Evolutionary conservation across 1,140 invertebrate genomes (phyloP).

Genomic region (Drosophila subpulchrella): DNA sequence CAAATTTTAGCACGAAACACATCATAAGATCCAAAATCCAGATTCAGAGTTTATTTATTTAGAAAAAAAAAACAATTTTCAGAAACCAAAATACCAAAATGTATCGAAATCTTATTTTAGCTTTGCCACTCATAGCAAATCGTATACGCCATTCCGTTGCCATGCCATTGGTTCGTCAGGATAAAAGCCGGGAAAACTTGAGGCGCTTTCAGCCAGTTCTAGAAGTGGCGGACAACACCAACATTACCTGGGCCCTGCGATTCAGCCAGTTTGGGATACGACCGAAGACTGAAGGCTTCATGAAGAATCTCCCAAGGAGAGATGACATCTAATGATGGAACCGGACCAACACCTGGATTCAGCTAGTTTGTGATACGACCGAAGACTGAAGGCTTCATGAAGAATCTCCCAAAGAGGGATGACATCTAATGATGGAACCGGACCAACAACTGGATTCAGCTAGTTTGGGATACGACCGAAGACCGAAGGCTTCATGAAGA

Average conservation of each 20-base stretch:
- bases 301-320: not conserved
- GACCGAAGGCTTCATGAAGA: not conserved
- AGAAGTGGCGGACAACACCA: not conserved
- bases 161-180: not conserved
- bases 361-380: not conserved
- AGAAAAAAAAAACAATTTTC: not conserved
- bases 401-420: not conserved
- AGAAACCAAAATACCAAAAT: conserved; percentile 1
- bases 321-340: not conserved
- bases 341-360: not conserved
- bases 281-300: not conserved
- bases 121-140: not conserved
- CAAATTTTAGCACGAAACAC: not conserved
- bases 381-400: not conserved
- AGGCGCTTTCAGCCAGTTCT: not conserved
- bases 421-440: not conserved
- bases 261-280: not conserved
- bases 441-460: not conserved
- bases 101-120: not conserved
- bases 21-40: not conserved
- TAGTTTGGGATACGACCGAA: not conserved
- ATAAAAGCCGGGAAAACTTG: not conserved
- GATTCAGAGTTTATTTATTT: not conserved
- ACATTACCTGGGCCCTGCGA: not conserved
- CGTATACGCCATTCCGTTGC: not conserved